Evolutionary conservation across 1,140 invertebrate species (phyloP), one percentile per base, ranked within the genome.

Genomic region (Temnothorax longispinosus): DNA sequence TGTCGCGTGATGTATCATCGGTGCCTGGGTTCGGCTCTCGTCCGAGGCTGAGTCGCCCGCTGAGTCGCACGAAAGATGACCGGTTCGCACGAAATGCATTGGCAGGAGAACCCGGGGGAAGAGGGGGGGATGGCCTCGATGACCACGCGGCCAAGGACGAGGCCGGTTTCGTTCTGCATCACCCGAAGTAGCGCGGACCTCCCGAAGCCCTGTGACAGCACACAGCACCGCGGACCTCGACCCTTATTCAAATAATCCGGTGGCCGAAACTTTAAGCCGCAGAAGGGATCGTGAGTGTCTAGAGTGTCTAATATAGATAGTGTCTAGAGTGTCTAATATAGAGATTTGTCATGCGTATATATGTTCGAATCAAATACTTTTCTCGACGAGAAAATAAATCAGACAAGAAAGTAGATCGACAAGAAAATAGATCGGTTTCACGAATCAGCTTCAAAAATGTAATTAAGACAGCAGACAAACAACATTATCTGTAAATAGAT

Each of bases 1-100:
- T 85, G 76, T 93, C 89, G 92, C 88, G 88, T 93, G 92, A 92
- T 93, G 90, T 92, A 93, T 93, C 90, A 90, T 41, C 88, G 71
- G 84, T 88, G 52, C 54, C 72, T 44, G 88, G 27, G 1, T 86
- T 93, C 76, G 87, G 41, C 82, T 87, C 78, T 74, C 72, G 86
- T 71, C 27, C 72, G 74, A 88, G 50, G 50, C 74, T 18, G 27
- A 87, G 85, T 86, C 89, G 88, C 92, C 92, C 80, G 92, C 93
- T 91, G 92, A 69, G 92, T 87, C 88, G 27, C 80, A 89, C 90
- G 89, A 92, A 90, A 89, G 89, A 89, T 62, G 72, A 58, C 62
- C 67, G 67, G 74, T 80, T 87, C 35, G 75, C 35, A 41, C 89
- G 58, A 88, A 90, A 88, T 67, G 50, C 52, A 82, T 64, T 7